Percentiles rank a stretch among this genome's conserved stretches.
Conservation (phyloP, 2,113 vertebrate species). For the Anthoscopus minutus region DNA sequence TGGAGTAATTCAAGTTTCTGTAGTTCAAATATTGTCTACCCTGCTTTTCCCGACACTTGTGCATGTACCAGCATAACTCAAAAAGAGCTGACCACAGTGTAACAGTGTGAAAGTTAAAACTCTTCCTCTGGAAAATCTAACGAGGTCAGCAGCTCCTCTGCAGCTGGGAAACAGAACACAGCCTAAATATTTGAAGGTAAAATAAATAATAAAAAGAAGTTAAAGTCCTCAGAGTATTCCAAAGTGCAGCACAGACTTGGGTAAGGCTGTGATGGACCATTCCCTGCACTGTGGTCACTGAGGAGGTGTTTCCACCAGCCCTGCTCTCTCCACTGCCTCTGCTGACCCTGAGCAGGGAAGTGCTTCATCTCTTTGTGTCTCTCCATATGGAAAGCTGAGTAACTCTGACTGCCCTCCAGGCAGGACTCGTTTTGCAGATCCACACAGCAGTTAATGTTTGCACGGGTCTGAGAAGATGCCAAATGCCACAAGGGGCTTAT, state of each 20-base stretch:
- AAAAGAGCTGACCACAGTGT: neutral
- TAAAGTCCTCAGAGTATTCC: neutral
- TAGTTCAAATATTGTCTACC: conserved; percentile 47
- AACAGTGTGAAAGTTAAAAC: neutral
- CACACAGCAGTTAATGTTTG: neutral
- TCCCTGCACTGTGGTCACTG: accelerated
- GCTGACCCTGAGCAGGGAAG: neutral
- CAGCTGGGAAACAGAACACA: neutral
- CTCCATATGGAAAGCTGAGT: neutral
- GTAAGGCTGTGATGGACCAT: neutral
- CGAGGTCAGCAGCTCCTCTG: neutral
- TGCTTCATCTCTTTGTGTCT: neutral
- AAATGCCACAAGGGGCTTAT: neutral
- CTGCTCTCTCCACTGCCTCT: neutral
- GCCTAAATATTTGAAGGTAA: neutral
- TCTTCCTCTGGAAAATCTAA: neutral
- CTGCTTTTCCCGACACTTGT: conserved; percentile 43
- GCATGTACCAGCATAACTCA: neutral
- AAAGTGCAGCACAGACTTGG: neutral
- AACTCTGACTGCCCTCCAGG: neutral
- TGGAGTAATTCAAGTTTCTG: conserved; percentile 59
- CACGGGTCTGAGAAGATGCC: neutral
- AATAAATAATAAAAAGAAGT: neutral
- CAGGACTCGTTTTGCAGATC: neutral
- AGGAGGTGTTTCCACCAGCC: neutral